Evolutionary conservation across 2,113 vertebrate genomes (phyloP), one percentile per base, ranked within the genome.

Genomic region (Odontesthes bonariensis): DNA sequence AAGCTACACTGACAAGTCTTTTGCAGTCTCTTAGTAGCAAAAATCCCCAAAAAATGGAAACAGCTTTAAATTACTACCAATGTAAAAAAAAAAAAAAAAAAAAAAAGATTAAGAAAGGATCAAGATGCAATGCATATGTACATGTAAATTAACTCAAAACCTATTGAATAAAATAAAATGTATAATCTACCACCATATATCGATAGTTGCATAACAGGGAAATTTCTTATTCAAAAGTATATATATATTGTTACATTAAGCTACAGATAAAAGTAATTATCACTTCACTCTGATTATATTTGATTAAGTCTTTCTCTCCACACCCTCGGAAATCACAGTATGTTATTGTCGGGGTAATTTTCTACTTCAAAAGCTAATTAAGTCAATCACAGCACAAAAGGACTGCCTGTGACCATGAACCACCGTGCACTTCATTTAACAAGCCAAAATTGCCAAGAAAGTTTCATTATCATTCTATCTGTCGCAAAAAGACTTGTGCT

Each of bases 361-460:
- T 64, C 85, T 86, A 81, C 91, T 91, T 90, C 86, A 89, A 81
- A 85, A 82, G 80, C 75, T 89, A 90, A 91, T 91, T 91, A 91
- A 86, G 61, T 69, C 86, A 90, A 89, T 91, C 88, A 91, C 79
- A 81, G 80, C 79, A 85, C 86, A 88, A 79, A 27, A 88, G 73
- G 80, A 80, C 73, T 38, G 69, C 35, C 81, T 79, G 63, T 17
- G 31, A 73, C 82, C 76, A 66, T 73, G 81, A 84, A 78, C 78
- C 80, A 79, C 74, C 77, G 64, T 81, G 81, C 51, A 60, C 23
- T 47, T 33, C 60, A 65, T 73, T 79, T 72, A 77, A 73, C 52
- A 4, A 60, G 40, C 71, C 20, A 59, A 66, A 79, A 86, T 40
- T 69, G 47, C 66, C 32, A 56, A 72, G 49, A 58, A 81, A 72